These are phyloP conservation scores for Oncorhynchus nerka DNA, from an alignment of 2,113 vertebrate species.

Conservation along the genomic window DNA sequence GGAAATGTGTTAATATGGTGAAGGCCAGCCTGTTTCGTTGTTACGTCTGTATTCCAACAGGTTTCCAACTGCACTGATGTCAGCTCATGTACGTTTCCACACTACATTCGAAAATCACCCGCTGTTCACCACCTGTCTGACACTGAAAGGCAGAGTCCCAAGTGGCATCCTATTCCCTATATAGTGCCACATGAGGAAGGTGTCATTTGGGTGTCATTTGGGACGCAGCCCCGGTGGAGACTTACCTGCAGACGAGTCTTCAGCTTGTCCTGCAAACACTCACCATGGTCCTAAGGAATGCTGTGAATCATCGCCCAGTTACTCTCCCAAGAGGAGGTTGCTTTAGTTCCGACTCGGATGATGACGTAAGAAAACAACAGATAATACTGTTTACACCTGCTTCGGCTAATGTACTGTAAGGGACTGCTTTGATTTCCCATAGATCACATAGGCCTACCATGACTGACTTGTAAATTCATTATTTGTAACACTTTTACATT, in stretches of 20 bases:
- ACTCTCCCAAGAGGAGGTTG: constrained; percentile 64
- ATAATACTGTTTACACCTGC: not conserved
- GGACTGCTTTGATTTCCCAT: not conserved
- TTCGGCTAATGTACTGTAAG: not conserved
- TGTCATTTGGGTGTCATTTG: not conserved
- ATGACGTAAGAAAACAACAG: constrained; percentile 69
- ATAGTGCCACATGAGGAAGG: no score
- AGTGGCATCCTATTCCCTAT: no score
- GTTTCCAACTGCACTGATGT: constrained; percentile 21
- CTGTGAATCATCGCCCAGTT: constrained; percentile 56
- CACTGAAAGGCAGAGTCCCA: not conserved
- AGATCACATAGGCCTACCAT: no score
- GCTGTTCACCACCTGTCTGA: not conserved
- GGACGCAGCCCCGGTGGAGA: not conserved
- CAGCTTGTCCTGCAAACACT: constrained; percentile 60
- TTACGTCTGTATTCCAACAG: constrained; percentile 39
- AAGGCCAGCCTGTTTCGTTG: not conserved
- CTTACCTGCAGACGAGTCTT: constrained; percentile 7
- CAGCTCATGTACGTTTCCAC: constrained; percentile 48
- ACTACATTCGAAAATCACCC: not conserved
- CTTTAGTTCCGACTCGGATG: constrained; percentile 71
- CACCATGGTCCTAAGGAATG: constrained; percentile 50
- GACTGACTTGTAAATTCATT: no score
- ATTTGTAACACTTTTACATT: no score
- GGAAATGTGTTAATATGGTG: not conserved